Conservation (phyloP, 2,113 vertebrate species). For the Diphyllodes magnificus region DNA sequence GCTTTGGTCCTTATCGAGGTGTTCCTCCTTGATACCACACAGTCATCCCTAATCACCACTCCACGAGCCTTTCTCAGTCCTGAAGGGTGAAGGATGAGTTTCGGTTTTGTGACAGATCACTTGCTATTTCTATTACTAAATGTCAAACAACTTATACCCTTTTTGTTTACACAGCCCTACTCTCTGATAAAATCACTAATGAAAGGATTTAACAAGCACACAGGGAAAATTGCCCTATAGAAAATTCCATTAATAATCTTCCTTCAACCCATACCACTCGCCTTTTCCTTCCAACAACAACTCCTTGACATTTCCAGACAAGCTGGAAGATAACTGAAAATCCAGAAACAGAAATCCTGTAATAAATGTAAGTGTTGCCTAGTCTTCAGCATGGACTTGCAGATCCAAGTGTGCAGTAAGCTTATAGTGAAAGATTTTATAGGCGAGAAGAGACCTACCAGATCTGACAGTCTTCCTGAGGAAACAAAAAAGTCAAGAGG, state of each 20-base stretch:
- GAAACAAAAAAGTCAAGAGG: not conserved
- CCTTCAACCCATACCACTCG: not conserved
- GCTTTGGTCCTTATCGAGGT: not conserved
- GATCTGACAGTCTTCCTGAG: not conserved
- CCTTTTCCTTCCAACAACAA: not conserved
- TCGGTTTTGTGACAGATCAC: not conserved
- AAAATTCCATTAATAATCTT: not conserved
- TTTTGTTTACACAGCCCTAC: not conserved
- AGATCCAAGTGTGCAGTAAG: not conserved
- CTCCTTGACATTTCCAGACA: not conserved
- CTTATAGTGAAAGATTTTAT: not conserved
- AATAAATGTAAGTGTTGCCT: not conserved
- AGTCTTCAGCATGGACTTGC: not conserved
- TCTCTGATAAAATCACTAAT: constrained; percentile 15
- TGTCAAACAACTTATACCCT: not conserved
- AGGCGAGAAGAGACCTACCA: not conserved
- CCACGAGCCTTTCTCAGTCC: not conserved
- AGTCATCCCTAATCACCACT: not conserved
- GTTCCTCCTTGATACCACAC: not conserved
- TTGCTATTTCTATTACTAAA: not conserved
- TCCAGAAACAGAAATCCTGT: not conserved
- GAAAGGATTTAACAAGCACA: not conserved
- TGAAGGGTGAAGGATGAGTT: not conserved
- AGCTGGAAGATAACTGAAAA: not conserved
- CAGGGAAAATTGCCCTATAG: not conserved